Conservation (phyloP, 2,888 invertebrate genomes). For the Acanthosepion pharaonis region DNA sequence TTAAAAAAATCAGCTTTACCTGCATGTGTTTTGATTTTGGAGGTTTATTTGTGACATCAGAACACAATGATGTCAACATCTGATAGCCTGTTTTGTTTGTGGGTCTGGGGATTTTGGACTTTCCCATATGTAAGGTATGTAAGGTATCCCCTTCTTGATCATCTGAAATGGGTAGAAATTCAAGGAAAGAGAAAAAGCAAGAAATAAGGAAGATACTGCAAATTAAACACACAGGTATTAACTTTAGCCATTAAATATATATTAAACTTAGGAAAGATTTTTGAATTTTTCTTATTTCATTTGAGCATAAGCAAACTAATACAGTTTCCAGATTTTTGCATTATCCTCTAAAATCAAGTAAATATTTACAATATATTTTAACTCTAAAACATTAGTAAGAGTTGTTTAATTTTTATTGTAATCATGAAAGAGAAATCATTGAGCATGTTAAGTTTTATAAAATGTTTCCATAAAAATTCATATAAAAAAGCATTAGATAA, state of each 20-base stretch:
- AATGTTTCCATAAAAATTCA: no score
- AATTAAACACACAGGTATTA: not conserved
- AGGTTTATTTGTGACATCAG: slow-evolving; percentile 46
- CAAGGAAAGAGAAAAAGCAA: not conserved
- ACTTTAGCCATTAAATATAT: not conserved
- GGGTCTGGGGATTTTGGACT: slow-evolving; percentile 43
- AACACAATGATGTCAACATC: slow-evolving; percentile 45
- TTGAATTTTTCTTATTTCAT: not conserved
- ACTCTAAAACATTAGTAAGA: no score
- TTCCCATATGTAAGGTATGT: slow-evolving; percentile 41
- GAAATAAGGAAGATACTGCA: not conserved
- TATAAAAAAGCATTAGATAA: no score
- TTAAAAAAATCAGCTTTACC: not conserved
- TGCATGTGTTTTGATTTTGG: slow-evolving; percentile 46
- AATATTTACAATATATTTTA: no score
- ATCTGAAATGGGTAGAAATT: slow-evolving; percentile 15
- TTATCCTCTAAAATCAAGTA: not conserved
- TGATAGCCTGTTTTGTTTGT: slow-evolving; percentile 45
- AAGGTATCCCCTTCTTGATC: slow-evolving; percentile 44
- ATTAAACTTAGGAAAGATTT: not conserved
- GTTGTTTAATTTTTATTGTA: no score
- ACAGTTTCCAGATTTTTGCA: not conserved
- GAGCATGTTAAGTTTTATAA: no score
- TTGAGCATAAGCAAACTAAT: not conserved
- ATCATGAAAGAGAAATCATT: no score